Evolutionary conservation across 2,888 invertebrate genomes (phyloP).

Genomic region (Leucania comma): DNA sequence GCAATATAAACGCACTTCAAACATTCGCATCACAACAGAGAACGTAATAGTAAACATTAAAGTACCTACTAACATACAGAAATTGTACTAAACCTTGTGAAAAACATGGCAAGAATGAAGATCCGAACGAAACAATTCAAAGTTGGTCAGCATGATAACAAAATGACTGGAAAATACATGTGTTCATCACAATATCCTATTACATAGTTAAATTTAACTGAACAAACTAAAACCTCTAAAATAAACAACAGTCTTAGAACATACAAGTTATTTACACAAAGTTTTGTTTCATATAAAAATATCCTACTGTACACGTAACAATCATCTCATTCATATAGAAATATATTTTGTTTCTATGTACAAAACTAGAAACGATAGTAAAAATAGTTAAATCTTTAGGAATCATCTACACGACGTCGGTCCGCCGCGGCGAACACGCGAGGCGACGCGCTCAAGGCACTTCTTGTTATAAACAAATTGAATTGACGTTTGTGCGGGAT

Average conservation of each 20-base stretch:
- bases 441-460: slow-evolving; percentile 68
- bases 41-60: slow-evolving; percentile 24
- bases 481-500: slow-evolving; percentile 44
- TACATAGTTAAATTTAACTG: slow-evolving; percentile 81
- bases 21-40: slow-evolving; percentile 27
- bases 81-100: slow-evolving; percentile 37
- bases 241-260: slow-evolving; percentile 90
- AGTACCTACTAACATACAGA: slow-evolving; percentile 23
- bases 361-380: slow-evolving; percentile 88
- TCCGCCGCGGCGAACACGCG: slow-evolving; percentile 73
- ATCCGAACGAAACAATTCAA: slow-evolving; percentile 32
- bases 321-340: slow-evolving; percentile 86
- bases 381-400: slow-evolving; percentile 89
- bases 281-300: slow-evolving; percentile 86
- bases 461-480: slow-evolving; percentile 37
- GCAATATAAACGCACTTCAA: slow-evolving; percentile 40
- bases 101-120: slow-evolving; percentile 56
- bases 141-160: slow-evolving; percentile 60
- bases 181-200: slow-evolving; percentile 79
- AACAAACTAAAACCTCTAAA: slow-evolving; percentile 90
- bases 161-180: slow-evolving; percentile 90
- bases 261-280: slow-evolving; percentile 90
- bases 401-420: slow-evolving; percentile 77
- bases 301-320: slow-evolving; percentile 89
- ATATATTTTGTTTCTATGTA: slow-evolving; percentile 87